Conservation (phyloP, 2,113 vertebrate species). For the Cygnus buccinator region DNA sequence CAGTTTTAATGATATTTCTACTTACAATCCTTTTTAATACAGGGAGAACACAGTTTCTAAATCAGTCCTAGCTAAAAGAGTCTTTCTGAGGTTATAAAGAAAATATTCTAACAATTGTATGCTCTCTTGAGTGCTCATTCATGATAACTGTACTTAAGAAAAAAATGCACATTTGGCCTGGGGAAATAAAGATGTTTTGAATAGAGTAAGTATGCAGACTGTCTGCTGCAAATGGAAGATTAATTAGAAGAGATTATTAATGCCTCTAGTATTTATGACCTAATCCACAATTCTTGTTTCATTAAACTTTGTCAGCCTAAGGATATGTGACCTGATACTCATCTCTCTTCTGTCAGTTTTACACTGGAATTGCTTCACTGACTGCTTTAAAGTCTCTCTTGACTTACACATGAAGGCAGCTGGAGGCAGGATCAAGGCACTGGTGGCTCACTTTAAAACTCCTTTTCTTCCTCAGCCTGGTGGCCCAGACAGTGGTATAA, state of each 20-base stretch:
- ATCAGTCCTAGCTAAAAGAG: constrained; percentile 1
- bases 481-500: not conserved
- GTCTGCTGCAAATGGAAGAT: constrained; percentile 17
- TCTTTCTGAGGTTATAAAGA: constrained; percentile 51
- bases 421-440: not conserved
- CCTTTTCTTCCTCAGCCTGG: not conserved
- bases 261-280: constrained; percentile 60
- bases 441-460: not conserved
- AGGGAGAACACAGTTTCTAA: constrained; percentile 35
- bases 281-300: constrained; percentile 65
- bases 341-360: constrained; percentile 50
- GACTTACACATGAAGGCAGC: not conserved
- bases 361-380: constrained; percentile 15
- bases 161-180: constrained; percentile 57
- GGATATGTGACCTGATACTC: constrained; percentile 47
- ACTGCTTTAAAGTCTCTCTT: not conserved
- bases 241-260: constrained; percentile 62
- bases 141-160: constrained; percentile 46
- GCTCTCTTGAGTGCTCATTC: constrained; percentile 60
- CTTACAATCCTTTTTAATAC: not conserved
- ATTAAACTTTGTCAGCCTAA: constrained; percentile 57
- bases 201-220: constrained; percentile 61
- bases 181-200: constrained; percentile 42
- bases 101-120: constrained; percentile 36
- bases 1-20: not conserved